Percentiles rank a stretch among this genome's conserved stretches.
phyloP scores from a whole-genome alignment of 2,113 vertebrate genomes.

The Sprattus sprattus region DNA sequence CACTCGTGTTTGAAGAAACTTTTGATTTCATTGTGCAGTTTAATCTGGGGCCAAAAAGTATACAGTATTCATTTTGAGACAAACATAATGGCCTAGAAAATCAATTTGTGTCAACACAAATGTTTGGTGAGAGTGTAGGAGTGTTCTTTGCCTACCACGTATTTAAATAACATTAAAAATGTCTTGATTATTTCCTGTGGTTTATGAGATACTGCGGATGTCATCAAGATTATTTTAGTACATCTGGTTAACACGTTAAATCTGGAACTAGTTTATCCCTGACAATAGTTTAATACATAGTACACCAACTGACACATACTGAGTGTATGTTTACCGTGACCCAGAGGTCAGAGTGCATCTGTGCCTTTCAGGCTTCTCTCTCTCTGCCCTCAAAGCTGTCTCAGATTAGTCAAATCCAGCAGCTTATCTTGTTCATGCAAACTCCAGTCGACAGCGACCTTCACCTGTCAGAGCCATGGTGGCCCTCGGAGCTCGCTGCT shows the following conservation, averaged over 20 bases:
- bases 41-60: too few relatives aligned
- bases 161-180: neutral
- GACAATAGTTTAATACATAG: too few relatives aligned
- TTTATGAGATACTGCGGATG: neutral
- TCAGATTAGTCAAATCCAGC: conserved; percentile 61
- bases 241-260: neutral
- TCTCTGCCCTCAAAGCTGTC: conserved; percentile 36
- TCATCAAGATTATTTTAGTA: too few relatives aligned
- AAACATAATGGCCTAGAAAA: too few relatives aligned
- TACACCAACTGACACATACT: neutral
- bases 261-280: neutral
- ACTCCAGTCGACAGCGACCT: conserved; percentile 43
- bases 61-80: too few relatives aligned
- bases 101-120: too few relatives aligned
- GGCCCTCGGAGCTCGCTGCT: neutral
- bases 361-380: conserved; percentile 36
- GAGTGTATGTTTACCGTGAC: neutral
- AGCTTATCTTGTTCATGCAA: conserved; percentile 51
- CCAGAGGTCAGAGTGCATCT: conserved; percentile 40
- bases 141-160: too few relatives aligned
- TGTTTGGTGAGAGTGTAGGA: too few relatives aligned
- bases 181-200: neutral
- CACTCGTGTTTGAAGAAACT: neutral
- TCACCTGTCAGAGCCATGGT: conserved; percentile 21
- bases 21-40: too few relatives aligned